phyloP scores from a whole-genome alignment of 2,797 vertebrate species.

The Nyctalus aviator region DNA sequence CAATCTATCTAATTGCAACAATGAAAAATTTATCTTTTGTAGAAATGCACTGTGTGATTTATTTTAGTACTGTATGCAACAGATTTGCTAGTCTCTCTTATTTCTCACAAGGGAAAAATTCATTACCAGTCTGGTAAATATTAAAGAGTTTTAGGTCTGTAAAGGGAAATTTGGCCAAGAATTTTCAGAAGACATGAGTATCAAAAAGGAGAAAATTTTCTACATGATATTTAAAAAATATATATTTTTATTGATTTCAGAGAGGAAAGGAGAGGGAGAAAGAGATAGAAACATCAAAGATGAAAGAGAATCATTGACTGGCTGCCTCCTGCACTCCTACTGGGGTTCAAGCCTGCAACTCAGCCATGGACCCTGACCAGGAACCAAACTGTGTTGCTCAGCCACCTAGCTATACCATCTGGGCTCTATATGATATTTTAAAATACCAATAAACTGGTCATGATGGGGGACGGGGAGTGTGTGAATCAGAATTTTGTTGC shows the following conservation, averaged over 20 bases:
- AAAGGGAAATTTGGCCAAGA: neutral
- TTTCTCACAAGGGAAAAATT: neutral
- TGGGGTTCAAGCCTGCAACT: too few relatives aligned
- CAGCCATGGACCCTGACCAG: too few relatives aligned
- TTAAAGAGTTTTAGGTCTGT: neutral
- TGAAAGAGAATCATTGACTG: too few relatives aligned
- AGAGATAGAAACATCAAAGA: too few relatives aligned
- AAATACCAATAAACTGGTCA: neutral
- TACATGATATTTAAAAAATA: neutral
- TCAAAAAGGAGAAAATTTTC: slow-evolving; percentile 41
- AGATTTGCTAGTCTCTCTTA: neutral
- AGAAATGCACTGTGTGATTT: slow-evolving; percentile 34
- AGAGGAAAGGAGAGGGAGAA: too few relatives aligned
- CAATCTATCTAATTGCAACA: neutral
- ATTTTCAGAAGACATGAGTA: neutral
- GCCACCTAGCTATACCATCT: too few relatives aligned
- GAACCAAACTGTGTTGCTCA: too few relatives aligned
- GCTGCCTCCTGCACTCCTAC: too few relatives aligned
- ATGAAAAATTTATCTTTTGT: slow-evolving; percentile 8
- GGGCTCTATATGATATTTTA: neutral
- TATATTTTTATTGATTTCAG: too few relatives aligned
- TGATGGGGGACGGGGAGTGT: too few relatives aligned
- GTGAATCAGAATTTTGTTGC: neutral
- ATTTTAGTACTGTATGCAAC: neutral
- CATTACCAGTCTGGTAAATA: neutral